Evolutionary conservation across 2,797 vertebrate species (phyloP).

Genomic region (Sparus aurata): DNA sequence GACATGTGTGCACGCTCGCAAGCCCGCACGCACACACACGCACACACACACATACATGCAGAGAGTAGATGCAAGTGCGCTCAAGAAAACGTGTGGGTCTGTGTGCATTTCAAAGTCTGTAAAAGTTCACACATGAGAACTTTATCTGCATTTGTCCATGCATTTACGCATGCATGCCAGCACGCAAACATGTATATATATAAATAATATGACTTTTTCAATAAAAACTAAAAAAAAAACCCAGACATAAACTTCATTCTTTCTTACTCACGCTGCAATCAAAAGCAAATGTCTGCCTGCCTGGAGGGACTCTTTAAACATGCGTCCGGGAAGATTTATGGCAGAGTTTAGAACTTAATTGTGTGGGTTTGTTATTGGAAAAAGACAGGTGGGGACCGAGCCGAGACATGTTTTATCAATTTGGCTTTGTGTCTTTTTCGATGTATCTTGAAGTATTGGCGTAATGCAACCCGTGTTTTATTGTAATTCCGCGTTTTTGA

Average conservation of each 20-base stretch:
- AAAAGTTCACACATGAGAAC: background rate
- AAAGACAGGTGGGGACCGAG: constrained; percentile 81
- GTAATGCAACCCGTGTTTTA: constrained; percentile 71
- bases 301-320: constrained; percentile 78
- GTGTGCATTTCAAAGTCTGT: constrained; percentile 26
- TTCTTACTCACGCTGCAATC: constrained; percentile 65
- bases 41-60: constrained; percentile 13
- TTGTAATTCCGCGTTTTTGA: constrained; percentile 75
- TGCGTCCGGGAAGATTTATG: constrained; percentile 80
- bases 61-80: constrained; percentile 7
- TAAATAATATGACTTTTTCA: constrained; percentile 16
- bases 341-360: constrained; percentile 83
- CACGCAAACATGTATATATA: background rate
- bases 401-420: constrained; percentile 82
- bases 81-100: background rate
- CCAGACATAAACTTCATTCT: constrained; percentile 50
- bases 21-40: constrained; percentile 3
- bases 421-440: constrained; percentile 66
- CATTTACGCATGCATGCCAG: background rate
- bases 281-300: constrained; percentile 76
- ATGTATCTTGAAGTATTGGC: constrained; percentile 65
- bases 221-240: constrained; percentile 44
- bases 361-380: constrained; percentile 81
- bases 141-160: constrained; percentile 6
- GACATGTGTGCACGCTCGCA: constrained; percentile 11